phyloP scores from a whole-genome alignment of 2,888 invertebrate genomes.

The Cremastobaeus sp. region DNA sequence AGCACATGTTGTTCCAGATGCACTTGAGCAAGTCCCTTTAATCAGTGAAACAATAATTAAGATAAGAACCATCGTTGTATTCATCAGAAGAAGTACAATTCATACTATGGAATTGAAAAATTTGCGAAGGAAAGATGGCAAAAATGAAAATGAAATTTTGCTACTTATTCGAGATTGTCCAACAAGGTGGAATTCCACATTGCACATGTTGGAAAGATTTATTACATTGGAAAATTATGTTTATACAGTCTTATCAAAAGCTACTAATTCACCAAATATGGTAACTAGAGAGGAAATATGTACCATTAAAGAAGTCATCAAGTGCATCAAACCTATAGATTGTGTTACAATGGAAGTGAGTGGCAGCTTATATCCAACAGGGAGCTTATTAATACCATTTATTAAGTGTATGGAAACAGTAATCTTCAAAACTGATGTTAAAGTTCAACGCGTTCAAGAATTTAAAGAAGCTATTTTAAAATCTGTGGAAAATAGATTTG shows the following conservation, averaged over 20 bases:
- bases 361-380: constrained; percentile 60
- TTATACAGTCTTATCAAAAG: constrained; percentile 54
- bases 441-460: neutral
- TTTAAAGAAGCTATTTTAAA: constrained; percentile 8
- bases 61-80: constrained; percentile 4
- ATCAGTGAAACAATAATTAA: neutral
- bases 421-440: constrained; percentile 1
- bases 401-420: constrained; percentile 28
- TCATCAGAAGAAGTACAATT: constrained; percentile 2
- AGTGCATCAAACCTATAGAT: constrained; percentile 57
- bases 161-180: constrained; percentile 4
- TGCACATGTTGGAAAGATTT: constrained; percentile 49
- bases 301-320: constrained; percentile 49
- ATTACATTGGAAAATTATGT: constrained; percentile 33
- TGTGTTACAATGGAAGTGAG: constrained; percentile 57
- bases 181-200: constrained; percentile 50
- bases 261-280: constrained; percentile 54
- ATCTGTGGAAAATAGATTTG: constrained; percentile 41
- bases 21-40: neutral
- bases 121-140: constrained; percentile 5
- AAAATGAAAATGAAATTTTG: constrained; percentile 12
- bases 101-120: neutral
- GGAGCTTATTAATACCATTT: constrained; percentile 60
- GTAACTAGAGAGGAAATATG: constrained; percentile 50
- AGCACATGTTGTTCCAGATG: neutral